Conservation (phyloP, 92 coral and sea anemone genomes). For the Epizoanthus rinbou region DNA sequence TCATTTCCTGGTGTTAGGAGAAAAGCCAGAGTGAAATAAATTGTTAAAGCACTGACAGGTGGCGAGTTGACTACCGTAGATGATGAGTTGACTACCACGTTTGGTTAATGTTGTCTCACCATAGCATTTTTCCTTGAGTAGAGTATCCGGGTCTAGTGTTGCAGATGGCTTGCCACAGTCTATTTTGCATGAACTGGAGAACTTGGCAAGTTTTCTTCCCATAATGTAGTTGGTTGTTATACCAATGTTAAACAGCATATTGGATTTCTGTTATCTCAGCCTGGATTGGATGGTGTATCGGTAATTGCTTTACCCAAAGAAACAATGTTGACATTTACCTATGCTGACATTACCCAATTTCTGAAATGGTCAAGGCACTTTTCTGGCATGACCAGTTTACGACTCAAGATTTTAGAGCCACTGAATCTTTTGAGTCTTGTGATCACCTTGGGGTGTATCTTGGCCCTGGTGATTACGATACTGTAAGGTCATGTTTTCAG, state of each 20-base stretch:
- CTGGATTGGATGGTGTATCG: neutral
- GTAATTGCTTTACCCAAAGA: neutral
- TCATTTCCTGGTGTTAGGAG: too few species aligned
- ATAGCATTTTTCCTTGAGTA: conserved; percentile 29
- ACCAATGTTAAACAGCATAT: conserved; percentile 4
- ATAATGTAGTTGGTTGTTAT: conserved; percentile 7
- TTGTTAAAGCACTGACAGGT: neutral
- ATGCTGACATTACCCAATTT: conserved; percentile 36
- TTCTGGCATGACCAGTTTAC: too few species aligned
- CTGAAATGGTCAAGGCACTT: conserved; percentile 5
- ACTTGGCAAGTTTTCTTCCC: neutral
- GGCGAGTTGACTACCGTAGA: too few species aligned
- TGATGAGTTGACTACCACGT: conserved; percentile 16
- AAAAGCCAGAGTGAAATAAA: too few species aligned
- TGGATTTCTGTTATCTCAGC: conserved; percentile 4
- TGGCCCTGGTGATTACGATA: too few species aligned
- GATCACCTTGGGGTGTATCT: too few species aligned
- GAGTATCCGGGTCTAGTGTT: neutral
- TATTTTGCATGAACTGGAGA: neutral
- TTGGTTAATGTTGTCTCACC: neutral
- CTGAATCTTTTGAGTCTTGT: too few species aligned
- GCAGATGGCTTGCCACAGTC: neutral
- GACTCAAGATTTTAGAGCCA: too few species aligned
- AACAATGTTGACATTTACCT: neutral
- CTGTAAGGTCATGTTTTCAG: too few species aligned